Base-by-base conservation (phyloP, 2,888 invertebrate species). In the Ernsta delagoae region DNA sequence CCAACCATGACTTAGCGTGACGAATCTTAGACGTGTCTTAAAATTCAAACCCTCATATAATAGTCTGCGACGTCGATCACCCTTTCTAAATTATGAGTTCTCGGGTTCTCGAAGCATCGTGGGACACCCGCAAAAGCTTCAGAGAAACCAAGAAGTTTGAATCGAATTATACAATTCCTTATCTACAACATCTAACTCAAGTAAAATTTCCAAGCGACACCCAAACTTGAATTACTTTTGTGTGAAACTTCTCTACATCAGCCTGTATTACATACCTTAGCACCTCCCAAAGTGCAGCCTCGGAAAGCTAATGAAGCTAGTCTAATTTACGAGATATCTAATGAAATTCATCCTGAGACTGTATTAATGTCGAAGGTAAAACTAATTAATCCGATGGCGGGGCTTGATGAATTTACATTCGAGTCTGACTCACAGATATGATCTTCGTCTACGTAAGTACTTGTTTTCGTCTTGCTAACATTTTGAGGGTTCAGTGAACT, bases 361-460 rank as follows among this genome's bases (percentile, higher is more conserved):
- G 12, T 12, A 48, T 48, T 48, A 48, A 48, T 48, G 48, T 48
- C 48, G 48, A 48, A 66, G 65, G 59, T 59, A 65, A 12, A 48
- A 53, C 31, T 59, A 53, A 59, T 59, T 65, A 31, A 50, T 41
- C 24, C 12, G 12, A 8, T 12, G 24, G 7, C 43, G 34, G 34
- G 31, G 43, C 45, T 60, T 45, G 54, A 54, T 59, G 39, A 66
- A 59, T 66, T 66, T 66, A 31, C 54, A 66, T 60, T 60, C 8
- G 6, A 31, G 53, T 31, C 53, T 53, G 43, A 45, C 53, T 50
- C 9, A 24, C 39, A 39, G 53, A 59, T 60, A 48, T 48, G 48
- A 50, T 34, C n/a, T 31, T 65, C 11, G 24, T 50, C 24, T 34
- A 31, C 9, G 11, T 5, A n/a, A 24, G 5, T 8, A 53, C 3